Evolutionary conservation across 64 coral and sea anemone species (phyloP), one percentile per base, ranked within the genome.

Genomic region (Acropora tenuis): DNA sequence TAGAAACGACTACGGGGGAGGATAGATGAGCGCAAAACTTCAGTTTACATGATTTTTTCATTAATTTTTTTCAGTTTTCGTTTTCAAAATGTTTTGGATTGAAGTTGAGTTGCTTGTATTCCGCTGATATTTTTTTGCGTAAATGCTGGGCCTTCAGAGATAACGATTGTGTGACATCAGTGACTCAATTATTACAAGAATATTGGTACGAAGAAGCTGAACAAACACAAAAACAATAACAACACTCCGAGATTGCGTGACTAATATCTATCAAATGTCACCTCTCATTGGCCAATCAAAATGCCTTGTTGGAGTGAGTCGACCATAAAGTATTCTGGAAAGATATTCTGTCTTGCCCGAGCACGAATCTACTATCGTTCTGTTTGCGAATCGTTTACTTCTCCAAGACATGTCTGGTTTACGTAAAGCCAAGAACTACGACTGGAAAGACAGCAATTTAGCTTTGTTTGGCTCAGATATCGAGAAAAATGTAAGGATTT

Each of bases 391-490:
- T 46, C 19, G 1, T 16, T 48, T 78, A 5, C 43, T 47, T 11
- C 16, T 18, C 16, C 1, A 16, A 72, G 46, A 46, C 44, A 92
- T 92, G 90, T 92, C 90, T 92, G 90, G 90, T 71, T 82, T 92
- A 45, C 8, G 8, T n/a, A 92, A 92, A 77, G 90, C 90, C 13
- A 92, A 92, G 74, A 69, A 92, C 11, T 92, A 92, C 59, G 90
- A 92, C 41, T 92, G 90, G 90, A 92, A 92, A 58, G 90, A 92
- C 59, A 86, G 81, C 59, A 92, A 92, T 87, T 78, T 92, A 55
- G 75, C 90, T 8, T 84, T 92, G 17, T 92, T 92, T 87, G 90
- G 90, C 52, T 92, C 90, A 2, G 90, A 92, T 41, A 15, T 87
- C 3, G 90, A 92, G 74, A 92, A 92, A 77, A 92, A 92, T 40